A percentile compares a stretch with the other conserved stretches of the same genome.
phyloP scores from a whole-genome alignment of 2,113 vertebrate species.

The Rhynchopsitta pachyrhyncha region DNA sequence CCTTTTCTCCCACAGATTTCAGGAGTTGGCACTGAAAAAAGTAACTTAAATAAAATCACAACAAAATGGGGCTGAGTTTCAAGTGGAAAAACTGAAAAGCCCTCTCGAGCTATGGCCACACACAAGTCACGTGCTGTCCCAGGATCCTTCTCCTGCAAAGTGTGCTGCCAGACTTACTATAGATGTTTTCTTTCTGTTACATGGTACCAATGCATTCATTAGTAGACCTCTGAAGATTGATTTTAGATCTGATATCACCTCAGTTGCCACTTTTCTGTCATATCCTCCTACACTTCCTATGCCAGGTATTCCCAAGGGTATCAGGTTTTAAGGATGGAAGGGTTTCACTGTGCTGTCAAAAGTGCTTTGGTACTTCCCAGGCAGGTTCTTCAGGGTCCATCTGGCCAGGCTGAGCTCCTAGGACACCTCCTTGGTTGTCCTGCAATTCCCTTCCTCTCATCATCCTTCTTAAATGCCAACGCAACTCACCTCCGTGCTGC shows the following conservation, averaged over 20 bases:
- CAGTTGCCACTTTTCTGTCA: not conserved
- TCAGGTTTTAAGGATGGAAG: not conserved
- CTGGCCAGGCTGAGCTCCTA: not conserved
- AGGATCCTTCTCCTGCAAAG: not conserved
- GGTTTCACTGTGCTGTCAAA: not conserved
- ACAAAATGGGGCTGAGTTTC: not conserved
- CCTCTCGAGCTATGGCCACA: not conserved
- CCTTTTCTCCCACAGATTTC: slow-evolving; percentile 4
- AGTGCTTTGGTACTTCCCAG: not conserved
- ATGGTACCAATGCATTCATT: not conserved
- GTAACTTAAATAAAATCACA: not conserved
- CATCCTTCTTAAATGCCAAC: not conserved
- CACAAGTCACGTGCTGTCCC: not conserved
- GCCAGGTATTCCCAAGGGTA: not conserved
- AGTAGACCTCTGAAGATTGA: not conserved
- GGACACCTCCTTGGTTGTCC: not conserved
- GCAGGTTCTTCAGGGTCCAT: not conserved
- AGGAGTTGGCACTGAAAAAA: not conserved
- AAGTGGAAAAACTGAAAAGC: not conserved
- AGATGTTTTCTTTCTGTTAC: not conserved
- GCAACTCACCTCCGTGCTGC: not conserved
- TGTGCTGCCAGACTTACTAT: not conserved
- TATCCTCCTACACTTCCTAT: not conserved
- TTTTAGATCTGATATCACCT: not conserved
- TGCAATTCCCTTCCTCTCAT: not conserved